Base-by-base conservation (phyloP, 2,113 vertebrate genomes). In the Corvus moneduloides region DNA sequence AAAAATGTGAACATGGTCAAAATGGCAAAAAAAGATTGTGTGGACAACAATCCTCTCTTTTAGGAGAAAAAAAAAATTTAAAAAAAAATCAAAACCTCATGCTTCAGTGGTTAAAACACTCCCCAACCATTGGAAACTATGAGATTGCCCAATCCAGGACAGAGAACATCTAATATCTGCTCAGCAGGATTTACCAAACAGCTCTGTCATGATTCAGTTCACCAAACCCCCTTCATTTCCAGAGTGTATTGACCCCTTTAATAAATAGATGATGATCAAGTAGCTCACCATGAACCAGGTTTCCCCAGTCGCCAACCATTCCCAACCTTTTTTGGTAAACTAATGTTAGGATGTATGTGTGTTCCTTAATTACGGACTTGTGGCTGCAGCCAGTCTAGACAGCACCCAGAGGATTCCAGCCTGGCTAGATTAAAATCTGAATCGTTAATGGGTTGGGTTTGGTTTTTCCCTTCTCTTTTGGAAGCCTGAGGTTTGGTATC, bases 1-100 rank as follows among this genome's bases (percentile, higher is more conserved):
- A 94, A 96, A 95, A 95, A 94, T 85, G 91, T 93, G 64, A 93
- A 73, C 71, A 95, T 94, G 91, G 95, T 96, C 91, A 96, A 93
- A 93, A 91, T 84, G 93, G 94, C 91, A 96, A 91, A 89, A 85
- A 94, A 78, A 85, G 62, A 91, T 79, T 82, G 81, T 82, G 84
- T 61, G 89, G 91, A 93, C 89, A 95, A 89, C 90, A 94, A 95
- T 87, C 61, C 19, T 35, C 64, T 94, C 63, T 69, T 91, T 79
- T 66, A 84, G 62, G 48, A 91, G 66, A 10, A 41, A 55, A 84
- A 75, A 66, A 51, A 48, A 37, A 37, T 37, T 32, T 39, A 39
- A 41, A n/a, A 4, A 33, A 85, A 88, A 55, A 91, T 91, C 61
- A 91, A 95, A 96, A 83, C 94, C 94, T 96, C 89, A 93, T 95